Evolutionary conservation across 1,140 invertebrate species (phyloP), one percentile per base, ranked within the genome.

Genomic region (Cherax destructor): DNA sequence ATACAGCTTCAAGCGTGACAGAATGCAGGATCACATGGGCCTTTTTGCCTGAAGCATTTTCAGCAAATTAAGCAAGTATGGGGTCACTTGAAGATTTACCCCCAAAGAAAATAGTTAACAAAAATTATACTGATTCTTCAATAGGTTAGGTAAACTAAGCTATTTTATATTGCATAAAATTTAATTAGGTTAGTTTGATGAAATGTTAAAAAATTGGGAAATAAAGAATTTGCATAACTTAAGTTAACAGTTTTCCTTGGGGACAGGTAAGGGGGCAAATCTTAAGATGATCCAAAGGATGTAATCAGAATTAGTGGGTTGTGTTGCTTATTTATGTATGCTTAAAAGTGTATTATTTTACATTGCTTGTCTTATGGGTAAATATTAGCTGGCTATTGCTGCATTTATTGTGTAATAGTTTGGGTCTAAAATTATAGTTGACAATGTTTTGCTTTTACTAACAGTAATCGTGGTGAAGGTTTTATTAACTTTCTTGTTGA

Each of bases 1-100:
- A 78, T 50, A 77, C 9, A 21, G 49, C 50, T 81, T 56, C 79
- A 81, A 56, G 79, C 56, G 18, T 81, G 79, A 21, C 56, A 50
- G 79, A 47, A 59, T 81, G 79, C 49, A 59, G 79, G 47, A 81
- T 52, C 56, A 52, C 50, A 81, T 30, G 50, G 50, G 50, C 18
- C 78, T n/a, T 41, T 56, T 49, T 52, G 78, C 18, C 79, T 56
- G n/a, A 24, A 30, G 69, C 6, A 74, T 74, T 74, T 21, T 74
- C 69, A 9, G 69, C 21, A 10, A 30, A 30, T 30, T 74, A 74
- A 24, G 21, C 69, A 30, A 21, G 30, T 41, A 41, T 41, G 30
- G 30, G 30, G 30, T 41, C 30, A 41, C 30, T 41, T 41, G 30
- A 41, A 41, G 30, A 41, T 41, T 41, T 41, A 1, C 30, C 30